Percentiles rank a stretch among this genome's conserved stretches.
Evolutionary conservation across 2,888 invertebrate genomes (phyloP).

Genomic region (Papilio elwesi): DNA sequence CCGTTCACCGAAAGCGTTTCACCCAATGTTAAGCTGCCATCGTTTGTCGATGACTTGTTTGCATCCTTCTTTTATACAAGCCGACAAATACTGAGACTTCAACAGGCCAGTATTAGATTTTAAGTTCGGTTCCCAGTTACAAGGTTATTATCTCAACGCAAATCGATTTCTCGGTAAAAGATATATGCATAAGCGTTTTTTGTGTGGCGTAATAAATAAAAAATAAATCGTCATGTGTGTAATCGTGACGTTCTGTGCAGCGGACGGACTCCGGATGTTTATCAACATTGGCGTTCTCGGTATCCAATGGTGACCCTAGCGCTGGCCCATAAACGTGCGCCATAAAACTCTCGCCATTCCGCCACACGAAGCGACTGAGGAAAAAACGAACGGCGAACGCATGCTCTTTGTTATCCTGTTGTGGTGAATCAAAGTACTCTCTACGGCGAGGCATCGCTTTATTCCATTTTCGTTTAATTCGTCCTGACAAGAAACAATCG

Average conservation of each 20-base stretch:
- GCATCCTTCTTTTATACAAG: background rate
- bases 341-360: conserved; percentile 52
- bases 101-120: conserved; percentile 2
- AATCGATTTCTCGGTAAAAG: conserved; percentile 10
- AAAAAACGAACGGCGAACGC: conserved; percentile 29
- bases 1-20: no score
- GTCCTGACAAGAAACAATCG: background rate
- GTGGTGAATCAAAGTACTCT: conserved; percentile 33
- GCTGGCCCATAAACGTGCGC: conserved; percentile 54
- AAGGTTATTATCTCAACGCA: conserved; percentile 1
- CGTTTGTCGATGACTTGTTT: background rate
- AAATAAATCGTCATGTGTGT: background rate
- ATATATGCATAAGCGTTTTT: background rate
- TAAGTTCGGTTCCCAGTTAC: conserved; percentile 9
- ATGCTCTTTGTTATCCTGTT: conserved; percentile 22
- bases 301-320: conserved; percentile 40
- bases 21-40: background rate
- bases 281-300: conserved; percentile 27
- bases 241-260: conserved; percentile 12
- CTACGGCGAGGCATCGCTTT: background rate
- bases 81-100: background rate
- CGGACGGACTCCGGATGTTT: conserved; percentile 31
- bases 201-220: conserved; percentile 1
- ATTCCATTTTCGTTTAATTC: conserved; percentile 22
- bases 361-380: conserved; percentile 38